phyloP scores from a whole-genome alignment of 2,113 vertebrate species.

The Axis porcinus region DNA sequence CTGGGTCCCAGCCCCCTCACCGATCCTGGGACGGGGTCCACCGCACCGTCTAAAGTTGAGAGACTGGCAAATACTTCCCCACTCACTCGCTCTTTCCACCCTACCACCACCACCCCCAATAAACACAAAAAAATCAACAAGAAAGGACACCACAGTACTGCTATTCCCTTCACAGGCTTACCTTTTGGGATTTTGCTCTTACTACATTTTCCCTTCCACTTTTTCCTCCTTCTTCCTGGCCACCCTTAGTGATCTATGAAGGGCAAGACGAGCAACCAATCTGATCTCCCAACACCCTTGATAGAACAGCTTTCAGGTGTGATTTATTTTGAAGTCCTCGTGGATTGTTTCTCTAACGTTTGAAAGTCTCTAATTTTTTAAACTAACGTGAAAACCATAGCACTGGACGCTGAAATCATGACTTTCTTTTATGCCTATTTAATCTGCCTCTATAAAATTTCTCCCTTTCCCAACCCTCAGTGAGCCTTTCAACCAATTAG shows the following conservation, averaged over 20 bases:
- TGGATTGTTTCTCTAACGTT: background rate
- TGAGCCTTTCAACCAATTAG: background rate
- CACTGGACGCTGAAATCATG: background rate
- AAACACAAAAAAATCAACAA: background rate
- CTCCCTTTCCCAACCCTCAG: background rate
- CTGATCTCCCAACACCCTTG: background rate
- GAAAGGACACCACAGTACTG: background rate
- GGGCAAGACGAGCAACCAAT: background rate
- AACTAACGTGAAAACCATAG: background rate
- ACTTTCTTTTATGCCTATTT: background rate
- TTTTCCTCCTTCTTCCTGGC: background rate
- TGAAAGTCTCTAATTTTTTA: background rate
- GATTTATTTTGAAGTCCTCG: background rate
- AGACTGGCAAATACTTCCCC: background rate
- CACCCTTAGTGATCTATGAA: background rate
- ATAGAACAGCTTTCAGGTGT: background rate
- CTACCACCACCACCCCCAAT: background rate
- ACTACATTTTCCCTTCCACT: background rate
- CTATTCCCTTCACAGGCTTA: background rate
- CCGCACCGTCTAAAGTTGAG: background rate
- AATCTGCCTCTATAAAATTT: background rate
- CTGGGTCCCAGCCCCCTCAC: accelerated
- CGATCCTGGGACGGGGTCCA: accelerated
- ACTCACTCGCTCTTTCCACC: accelerated
- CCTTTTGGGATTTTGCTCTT: background rate